Conservation (phyloP, 2,888 invertebrate genomes). For the Eilema sororculum region DNA sequence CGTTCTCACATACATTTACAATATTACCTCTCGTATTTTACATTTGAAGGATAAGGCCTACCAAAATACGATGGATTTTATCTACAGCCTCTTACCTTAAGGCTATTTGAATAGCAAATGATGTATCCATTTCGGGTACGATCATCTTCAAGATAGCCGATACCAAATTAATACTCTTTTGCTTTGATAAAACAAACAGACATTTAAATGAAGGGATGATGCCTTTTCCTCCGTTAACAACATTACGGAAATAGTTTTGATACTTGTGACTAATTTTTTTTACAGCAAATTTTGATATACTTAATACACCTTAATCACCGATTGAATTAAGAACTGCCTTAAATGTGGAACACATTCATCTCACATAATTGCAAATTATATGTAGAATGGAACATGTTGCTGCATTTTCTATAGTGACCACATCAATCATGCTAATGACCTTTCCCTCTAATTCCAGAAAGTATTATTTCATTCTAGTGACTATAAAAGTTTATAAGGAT, state of each 20-base stretch:
- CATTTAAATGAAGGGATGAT: constrained; percentile 81
- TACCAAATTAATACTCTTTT: constrained; percentile 78
- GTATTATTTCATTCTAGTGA: neutral
- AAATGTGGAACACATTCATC: neutral
- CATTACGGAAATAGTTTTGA: constrained; percentile 58
- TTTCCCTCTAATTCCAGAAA: neutral
- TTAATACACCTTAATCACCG: neutral
- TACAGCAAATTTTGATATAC: neutral
- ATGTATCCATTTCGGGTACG: constrained; percentile 74
- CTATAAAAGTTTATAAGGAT: too few species aligned
- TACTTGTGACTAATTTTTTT: constrained; percentile 36
- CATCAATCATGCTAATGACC: neutral
- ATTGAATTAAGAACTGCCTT: neutral
- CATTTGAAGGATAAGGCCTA: constrained; percentile 34
- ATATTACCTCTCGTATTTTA: constrained; percentile 16
- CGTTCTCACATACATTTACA: constrained; percentile 21
- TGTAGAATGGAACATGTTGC: neutral
- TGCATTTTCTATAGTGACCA: neutral
- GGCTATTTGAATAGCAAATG: constrained; percentile 84
- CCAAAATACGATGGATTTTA: constrained; percentile 47
- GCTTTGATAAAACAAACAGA: constrained; percentile 82
- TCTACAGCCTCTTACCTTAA: constrained; percentile 56
- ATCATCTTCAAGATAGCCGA: constrained; percentile 76
- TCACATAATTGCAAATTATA: neutral
- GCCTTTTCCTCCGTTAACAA: constrained; percentile 61